Percentiles rank a stretch among this genome's conserved stretches.
Conservation (phyloP, 1,140 invertebrate genomes). For the Procambarus clarkii region DNA sequence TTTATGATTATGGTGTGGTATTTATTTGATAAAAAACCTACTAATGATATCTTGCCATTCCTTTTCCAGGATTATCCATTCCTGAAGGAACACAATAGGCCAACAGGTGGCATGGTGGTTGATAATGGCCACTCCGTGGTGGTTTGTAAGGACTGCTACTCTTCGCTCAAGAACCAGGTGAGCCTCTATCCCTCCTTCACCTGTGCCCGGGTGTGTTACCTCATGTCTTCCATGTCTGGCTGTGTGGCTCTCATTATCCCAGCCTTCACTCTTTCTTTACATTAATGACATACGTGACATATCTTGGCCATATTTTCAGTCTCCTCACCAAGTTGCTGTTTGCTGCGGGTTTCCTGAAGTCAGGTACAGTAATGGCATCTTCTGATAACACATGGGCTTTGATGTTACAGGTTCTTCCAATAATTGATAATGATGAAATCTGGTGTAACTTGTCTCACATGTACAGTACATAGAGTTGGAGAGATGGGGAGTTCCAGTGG, state of each 20-base stretch:
- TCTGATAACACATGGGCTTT: slow-evolving; percentile 48
- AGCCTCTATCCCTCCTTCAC: background rate
- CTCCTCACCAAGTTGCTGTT: slow-evolving; percentile 46
- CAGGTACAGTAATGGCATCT: slow-evolving; percentile 51
- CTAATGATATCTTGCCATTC: background rate
- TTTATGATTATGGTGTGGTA: no score
- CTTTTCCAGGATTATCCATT: slow-evolving; percentile 78
- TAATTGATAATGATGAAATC: slow-evolving; percentile 24
- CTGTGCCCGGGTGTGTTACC: slow-evolving; percentile 26
- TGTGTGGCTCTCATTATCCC: background rate
- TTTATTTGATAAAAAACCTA: no score
- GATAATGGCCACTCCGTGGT: slow-evolving; percentile 94
- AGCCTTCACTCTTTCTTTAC: slow-evolving; percentile 21
- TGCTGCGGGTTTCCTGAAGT: slow-evolving; percentile 49
- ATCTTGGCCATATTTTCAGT: slow-evolving; percentile 65
- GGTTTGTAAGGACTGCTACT: slow-evolving; percentile 94
- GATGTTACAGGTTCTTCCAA: slow-evolving; percentile 52
- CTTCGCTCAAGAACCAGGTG: slow-evolving; percentile 84
- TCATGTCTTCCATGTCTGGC: background rate
- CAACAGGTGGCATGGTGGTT: slow-evolving; percentile 87
- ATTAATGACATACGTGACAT: slow-evolving; percentile 62
- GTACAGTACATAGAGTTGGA: slow-evolving; percentile 89
- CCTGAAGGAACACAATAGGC: slow-evolving; percentile 86
- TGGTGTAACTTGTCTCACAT: slow-evolving; percentile 63
- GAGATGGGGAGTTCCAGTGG: slow-evolving; percentile 89